Percentiles rank a stretch among this genome's conserved stretches.
Conservation (phyloP, 2,113 vertebrate genomes). For the Hyaena hyaena region DNA sequence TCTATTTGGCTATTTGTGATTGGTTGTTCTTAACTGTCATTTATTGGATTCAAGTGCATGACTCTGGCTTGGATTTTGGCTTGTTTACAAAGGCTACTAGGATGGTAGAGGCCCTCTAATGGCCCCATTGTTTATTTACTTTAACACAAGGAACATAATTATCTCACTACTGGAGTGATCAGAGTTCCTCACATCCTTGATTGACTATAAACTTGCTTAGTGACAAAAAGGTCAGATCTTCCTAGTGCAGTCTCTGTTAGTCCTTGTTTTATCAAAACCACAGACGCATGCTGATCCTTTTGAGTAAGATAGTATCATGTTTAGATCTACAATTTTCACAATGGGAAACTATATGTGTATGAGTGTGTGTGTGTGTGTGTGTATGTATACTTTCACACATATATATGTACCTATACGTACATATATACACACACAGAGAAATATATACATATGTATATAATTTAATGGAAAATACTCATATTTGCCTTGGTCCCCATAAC, state of each 20-base stretch:
- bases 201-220: not conserved
- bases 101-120: not conserved
- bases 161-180: not conserved
- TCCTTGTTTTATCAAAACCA: not conserved
- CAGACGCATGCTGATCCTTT: not conserved
- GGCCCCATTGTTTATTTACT: not conserved
- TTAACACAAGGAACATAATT: not conserved
- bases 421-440: accelerated
- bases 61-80: not conserved
- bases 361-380: not conserved
- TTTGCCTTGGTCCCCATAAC: not conserved
- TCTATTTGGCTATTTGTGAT: not conserved
- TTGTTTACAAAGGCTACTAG: not conserved
- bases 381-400: not conserved
- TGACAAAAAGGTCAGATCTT: not conserved
- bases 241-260: not conserved
- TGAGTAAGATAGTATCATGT: not conserved
- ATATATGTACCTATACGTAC: not conserved
- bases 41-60: not conserved
- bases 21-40: not conserved
- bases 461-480: not conserved
- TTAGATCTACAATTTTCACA: not conserved
- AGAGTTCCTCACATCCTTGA: not conserved
- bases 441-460: not conserved
- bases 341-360: not conserved